Evolutionary conservation across 2,797 vertebrate species (phyloP).

Genomic region (Fistularia commersonii): DNA sequence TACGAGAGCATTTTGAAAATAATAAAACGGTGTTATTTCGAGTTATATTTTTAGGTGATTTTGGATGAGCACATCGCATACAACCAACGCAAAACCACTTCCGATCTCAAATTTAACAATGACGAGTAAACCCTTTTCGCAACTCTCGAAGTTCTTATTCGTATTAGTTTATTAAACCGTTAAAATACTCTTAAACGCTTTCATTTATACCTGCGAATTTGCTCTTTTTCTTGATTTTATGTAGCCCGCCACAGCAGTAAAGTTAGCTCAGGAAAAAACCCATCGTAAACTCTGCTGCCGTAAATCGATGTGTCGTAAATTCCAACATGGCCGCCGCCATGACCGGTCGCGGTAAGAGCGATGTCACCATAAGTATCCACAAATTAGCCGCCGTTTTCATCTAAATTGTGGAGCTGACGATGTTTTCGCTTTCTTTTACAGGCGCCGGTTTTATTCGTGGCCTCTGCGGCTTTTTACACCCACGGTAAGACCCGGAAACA

Average conservation of each 20-base stretch:
- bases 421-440: slow-evolving; percentile 17
- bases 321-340: slow-evolving; percentile 69
- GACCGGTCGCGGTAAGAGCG: slow-evolving; percentile 63
- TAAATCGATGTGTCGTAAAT: slow-evolving; percentile 34
- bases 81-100: too few relatives aligned
- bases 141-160: too few relatives aligned
- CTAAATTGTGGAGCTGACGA: neutral
- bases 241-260: neutral
- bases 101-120: too few relatives aligned
- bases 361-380: accelerated
- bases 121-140: too few relatives aligned
- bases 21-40: neutral
- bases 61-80: neutral
- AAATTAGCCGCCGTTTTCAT: neutral
- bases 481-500: slow-evolving; percentile 52
- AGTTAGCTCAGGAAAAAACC: neutral
- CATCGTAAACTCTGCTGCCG: slow-evolving; percentile 23
- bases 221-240: neutral
- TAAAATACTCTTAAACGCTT: neutral
- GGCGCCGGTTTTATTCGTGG: slow-evolving; percentile 52
- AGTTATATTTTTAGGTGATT: neutral
- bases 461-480: slow-evolving; percentile 41
- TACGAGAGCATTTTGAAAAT: neutral
- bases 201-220: neutral
- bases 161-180: too few relatives aligned